A percentile compares a stretch with the other conserved stretches of the same genome.
Conservation (phyloP, 1,140 invertebrate genomes). For the Ericerus pela region DNA sequence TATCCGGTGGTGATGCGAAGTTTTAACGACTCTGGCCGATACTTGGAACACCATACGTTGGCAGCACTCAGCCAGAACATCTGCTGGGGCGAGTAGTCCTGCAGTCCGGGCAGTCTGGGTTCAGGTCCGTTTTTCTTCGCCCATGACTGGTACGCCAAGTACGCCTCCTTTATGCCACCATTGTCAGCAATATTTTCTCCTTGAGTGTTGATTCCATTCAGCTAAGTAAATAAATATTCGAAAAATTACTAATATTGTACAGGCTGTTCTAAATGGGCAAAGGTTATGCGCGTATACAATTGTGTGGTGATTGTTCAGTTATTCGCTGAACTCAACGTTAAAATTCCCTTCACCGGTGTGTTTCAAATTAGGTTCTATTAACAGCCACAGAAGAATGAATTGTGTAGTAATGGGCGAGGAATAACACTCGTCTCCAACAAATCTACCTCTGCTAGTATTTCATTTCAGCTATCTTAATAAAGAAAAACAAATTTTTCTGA, state of each 20-base stretch:
- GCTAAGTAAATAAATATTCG: constrained; percentile 34
- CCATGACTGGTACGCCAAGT: constrained; percentile 63
- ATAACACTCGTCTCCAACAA: too few relatives aligned
- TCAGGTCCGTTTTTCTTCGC: constrained; percentile 45
- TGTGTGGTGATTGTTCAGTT: too few relatives aligned
- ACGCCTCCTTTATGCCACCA: constrained; percentile 74
- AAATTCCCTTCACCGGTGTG: neutral
- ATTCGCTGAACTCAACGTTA: neutral
- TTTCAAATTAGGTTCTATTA: neutral
- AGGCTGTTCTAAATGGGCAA: too few relatives aligned
- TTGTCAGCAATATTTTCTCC: constrained; percentile 89
- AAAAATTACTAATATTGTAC: neutral
- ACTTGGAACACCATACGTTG: constrained; percentile 49
- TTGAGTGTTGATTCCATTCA: constrained; percentile 76
- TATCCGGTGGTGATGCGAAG: constrained; percentile 35
- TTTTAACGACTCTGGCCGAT: constrained; percentile 35
- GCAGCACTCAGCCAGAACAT: constrained; percentile 62
- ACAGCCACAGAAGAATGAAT: neutral
- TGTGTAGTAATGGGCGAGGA: too few relatives aligned
- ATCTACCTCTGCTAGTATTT: too few relatives aligned
- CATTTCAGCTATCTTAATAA: too few relatives aligned
- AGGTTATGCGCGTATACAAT: too few relatives aligned
- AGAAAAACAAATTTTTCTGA: too few relatives aligned
- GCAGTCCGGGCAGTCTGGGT: constrained; percentile 42
- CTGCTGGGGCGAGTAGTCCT: constrained; percentile 43